phyloP scores from a whole-genome alignment of 2,113 vertebrate genomes.

The Motacilla alba region DNA sequence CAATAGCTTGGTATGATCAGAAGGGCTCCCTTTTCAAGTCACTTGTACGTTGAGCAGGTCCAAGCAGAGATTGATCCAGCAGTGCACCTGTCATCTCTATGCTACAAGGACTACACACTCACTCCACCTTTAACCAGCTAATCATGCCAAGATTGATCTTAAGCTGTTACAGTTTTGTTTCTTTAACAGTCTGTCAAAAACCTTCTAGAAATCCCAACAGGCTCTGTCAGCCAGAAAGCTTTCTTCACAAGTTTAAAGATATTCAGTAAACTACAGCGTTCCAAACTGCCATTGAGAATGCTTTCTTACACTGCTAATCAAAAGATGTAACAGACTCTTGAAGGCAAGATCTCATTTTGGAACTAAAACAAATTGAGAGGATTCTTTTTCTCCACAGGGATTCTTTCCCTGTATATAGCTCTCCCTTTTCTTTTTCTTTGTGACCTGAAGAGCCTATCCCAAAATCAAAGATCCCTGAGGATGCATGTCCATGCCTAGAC shows the following conservation, averaged over 20 bases:
- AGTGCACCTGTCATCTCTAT: rapidly evolving
- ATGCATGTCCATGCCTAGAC: background rate
- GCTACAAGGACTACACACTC: background rate
- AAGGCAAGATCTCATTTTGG: background rate
- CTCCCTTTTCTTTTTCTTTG: background rate
- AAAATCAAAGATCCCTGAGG: background rate
- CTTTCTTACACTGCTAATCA: background rate
- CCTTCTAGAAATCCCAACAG: background rate
- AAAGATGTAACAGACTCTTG: background rate
- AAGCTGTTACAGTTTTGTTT: background rate
- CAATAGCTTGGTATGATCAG: background rate
- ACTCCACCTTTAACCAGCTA: background rate
- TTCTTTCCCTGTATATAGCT: background rate
- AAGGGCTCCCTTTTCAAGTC: background rate
- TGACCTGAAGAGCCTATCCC: background rate
- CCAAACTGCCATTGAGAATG: background rate
- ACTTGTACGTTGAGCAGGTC: background rate
- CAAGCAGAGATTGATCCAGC: background rate
- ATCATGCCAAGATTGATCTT: background rate
- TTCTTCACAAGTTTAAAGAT: background rate
- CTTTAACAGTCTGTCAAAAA: background rate
- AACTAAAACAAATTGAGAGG: background rate
- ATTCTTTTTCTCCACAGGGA: background rate
- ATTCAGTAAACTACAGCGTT: background rate
- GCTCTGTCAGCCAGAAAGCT: background rate